These are phyloP conservation scores for Anagrus nilaparvatae DNA, from an alignment of 1,140 invertebrate species.

Conservation along the genomic window DNA sequence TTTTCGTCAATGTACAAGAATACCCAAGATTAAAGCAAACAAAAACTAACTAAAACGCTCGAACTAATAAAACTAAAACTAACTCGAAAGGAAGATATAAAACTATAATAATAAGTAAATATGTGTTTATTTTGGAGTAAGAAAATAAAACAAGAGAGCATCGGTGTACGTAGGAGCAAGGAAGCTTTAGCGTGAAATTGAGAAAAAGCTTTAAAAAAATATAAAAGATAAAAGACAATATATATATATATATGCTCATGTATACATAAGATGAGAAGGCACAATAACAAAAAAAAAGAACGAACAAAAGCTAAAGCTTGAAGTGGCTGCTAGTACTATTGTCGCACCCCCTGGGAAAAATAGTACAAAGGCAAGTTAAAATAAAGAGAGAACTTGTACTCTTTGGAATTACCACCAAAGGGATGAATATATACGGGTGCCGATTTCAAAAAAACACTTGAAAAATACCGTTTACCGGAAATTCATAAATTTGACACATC, in stretches of 20 bases:
- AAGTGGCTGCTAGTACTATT: conserved; percentile 30
- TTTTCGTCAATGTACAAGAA: no score
- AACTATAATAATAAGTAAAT: no score
- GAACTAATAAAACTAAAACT: no score
- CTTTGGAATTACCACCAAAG: conserved; percentile 7
- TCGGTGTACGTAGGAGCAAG: no score
- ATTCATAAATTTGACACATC: conserved; percentile 15
- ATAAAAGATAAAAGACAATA: neutral
- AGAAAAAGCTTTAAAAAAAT: conserved; percentile 6
- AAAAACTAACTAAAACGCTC: no score
- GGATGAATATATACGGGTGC: conserved; percentile 2
- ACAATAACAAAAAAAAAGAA: conserved; percentile 11
- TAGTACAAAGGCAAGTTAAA: neutral
- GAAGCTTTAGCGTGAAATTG: conserved; percentile 10
- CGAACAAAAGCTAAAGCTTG: conserved; percentile 26
- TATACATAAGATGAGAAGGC: neutral
- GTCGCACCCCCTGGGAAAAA: conserved; percentile 20
- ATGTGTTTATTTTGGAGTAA: no score
- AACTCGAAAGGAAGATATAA: no score
- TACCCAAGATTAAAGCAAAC: no score
- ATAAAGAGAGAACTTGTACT: neutral
- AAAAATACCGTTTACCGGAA: conserved; percentile 5
- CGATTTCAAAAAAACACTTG: conserved; percentile 11
- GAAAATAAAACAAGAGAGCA: neutral
- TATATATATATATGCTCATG: no score